Evolutionary conservation across 2,888 invertebrate species (phyloP).

Genomic region (Melanotus villosus): DNA sequence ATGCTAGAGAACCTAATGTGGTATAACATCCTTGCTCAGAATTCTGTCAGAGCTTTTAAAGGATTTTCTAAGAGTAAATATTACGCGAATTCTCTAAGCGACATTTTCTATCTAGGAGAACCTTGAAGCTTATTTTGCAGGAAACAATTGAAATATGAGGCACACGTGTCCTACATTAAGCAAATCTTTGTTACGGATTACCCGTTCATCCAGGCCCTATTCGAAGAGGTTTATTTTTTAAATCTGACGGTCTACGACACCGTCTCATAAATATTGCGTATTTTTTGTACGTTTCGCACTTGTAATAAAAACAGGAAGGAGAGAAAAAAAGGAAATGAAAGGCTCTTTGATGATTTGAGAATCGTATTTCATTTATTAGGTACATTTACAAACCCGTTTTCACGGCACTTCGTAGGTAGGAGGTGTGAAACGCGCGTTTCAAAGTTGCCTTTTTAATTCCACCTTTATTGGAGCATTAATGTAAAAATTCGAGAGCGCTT

Average conservation of each 20-base stretch:
- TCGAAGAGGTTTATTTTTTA: slow-evolving; percentile 6
- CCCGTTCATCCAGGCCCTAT: not conserved
- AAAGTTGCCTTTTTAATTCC: slow-evolving; percentile 17
- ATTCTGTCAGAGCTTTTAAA: slow-evolving; percentile 10
- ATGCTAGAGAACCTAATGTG: slow-evolving; percentile 23
- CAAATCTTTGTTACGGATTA: not conserved
- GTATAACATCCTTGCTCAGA: slow-evolving; percentile 16
- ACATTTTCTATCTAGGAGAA: not conserved
- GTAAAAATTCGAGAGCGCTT: slow-evolving; percentile 13
- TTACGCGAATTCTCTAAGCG: not conserved
- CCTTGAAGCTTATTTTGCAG: not conserved
- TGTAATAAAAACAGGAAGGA: slow-evolving; percentile 25
- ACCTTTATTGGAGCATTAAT: slow-evolving; percentile 13
- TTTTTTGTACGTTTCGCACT: slow-evolving; percentile 20
- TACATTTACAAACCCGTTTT: slow-evolving; percentile 14
- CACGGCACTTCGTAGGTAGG: slow-evolving; percentile 3
- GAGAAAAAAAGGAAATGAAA: slow-evolving; percentile 1
- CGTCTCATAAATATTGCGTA: not conserved
- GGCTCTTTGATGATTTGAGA: slow-evolving; percentile 20
- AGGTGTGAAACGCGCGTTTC: slow-evolving; percentile 11
- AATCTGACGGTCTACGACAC: not conserved
- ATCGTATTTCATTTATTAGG: slow-evolving; percentile 19
- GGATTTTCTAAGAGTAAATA: slow-evolving; percentile 20
- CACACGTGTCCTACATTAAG: too few relatives aligned
- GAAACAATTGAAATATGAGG: not conserved